Evolutionary conservation across 2,797 vertebrate genomes (phyloP), one percentile per base, ranked within the genome.

Genomic region (Threskiornis aethiopicus): DNA sequence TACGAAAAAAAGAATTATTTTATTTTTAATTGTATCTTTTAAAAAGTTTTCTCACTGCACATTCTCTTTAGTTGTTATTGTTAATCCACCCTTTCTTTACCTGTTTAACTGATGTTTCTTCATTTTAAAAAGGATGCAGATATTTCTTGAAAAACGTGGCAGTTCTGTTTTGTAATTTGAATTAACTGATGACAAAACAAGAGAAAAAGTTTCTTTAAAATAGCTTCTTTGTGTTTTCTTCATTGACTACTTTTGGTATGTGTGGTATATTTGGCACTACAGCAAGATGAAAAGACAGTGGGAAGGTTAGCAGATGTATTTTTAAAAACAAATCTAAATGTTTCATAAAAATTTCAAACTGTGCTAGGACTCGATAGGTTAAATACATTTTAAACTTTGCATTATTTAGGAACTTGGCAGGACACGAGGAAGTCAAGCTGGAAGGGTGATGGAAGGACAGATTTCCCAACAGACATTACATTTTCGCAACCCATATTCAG

Each of bases 401-500:
- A 41, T 95, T 95, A 39, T 88, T 66, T 97, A 99, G 99, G 99
- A 99, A 72, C 84, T 98, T 94, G 98, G 98, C 96, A 98, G 98
- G 87, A 97, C 96, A 91, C 77, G 96, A 89, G 97, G 98, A 96
- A 98, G 81, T 82, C 98, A 98, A 84, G 89, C 94, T 52, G 98
- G 98, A 89, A 98, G 95, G 80, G 85, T 96, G 82, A 97, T 90
- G 31, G 99, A 99, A 97, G 98, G 98, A 94, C 98, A 96, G 93
- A 97, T 97, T 93, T 92, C 97, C 44, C 97, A 96, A 58, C 97
- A 97, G 58, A 96, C 98, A 80, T 97, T 98, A 95, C 99, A 99
- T 96, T 99, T 98, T 98, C 98, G 98, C 13, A 98, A 98, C 90
- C 98, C 99, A 0, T 99, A 99, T 85, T 94, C 98, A 44, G 99